Evolutionary conservation across 2,113 vertebrate species (phyloP).

Genomic region (Etia nguti): DNA sequence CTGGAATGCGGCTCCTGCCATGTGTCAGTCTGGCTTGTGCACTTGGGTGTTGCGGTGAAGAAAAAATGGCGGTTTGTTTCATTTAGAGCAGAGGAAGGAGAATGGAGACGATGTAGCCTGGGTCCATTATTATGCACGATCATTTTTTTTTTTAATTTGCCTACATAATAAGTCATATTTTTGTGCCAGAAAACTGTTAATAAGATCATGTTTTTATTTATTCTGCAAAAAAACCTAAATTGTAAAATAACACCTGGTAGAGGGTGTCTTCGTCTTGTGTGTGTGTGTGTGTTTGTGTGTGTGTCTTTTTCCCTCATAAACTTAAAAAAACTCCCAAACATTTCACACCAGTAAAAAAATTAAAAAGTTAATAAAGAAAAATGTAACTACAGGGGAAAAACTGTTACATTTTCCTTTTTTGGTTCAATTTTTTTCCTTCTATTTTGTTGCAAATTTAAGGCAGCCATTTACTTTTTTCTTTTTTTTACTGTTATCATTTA

Average conservation of each 20-base stretch:
- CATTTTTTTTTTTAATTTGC: too few species aligned
- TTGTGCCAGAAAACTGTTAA: background rate
- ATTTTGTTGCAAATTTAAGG: background rate
- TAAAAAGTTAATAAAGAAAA: background rate
- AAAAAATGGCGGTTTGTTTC: slow-evolving; percentile 45
- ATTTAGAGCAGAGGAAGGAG: background rate
- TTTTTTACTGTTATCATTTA: background rate
- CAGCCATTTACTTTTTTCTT: background rate
- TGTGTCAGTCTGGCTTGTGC: background rate
- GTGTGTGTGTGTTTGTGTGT: background rate
- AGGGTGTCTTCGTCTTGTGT: background rate
- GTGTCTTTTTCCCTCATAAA: background rate
- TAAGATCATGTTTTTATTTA: background rate
- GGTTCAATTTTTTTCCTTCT: background rate
- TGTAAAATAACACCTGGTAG: background rate
- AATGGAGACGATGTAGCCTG: background rate
- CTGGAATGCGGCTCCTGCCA: background rate
- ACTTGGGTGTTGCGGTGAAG: slow-evolving; percentile 11
- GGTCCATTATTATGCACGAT: background rate
- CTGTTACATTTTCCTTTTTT: background rate
- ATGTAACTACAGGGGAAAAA: background rate
- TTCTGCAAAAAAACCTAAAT: background rate
- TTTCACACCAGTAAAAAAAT: background rate
- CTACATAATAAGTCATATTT: background rate
- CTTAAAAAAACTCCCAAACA: too few species aligned